Percentiles rank a stretch among this genome's conserved stretches.
These are phyloP conservation scores for Aphidius colemani DNA, from an alignment of 2,888 invertebrate genomes.

Conservation along the genomic window DNA sequence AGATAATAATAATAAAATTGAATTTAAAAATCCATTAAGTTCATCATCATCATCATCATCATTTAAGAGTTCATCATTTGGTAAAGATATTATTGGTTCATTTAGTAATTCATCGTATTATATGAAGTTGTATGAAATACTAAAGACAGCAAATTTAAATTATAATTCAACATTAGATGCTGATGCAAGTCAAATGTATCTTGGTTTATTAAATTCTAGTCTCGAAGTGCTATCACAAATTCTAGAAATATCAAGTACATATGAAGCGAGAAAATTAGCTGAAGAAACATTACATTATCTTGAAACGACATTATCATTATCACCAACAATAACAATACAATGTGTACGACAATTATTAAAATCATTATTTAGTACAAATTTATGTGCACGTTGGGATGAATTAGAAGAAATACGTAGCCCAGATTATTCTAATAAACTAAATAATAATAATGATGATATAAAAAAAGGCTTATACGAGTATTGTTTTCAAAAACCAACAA, in stretches of 20 bases:
- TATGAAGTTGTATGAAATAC: constrained; percentile 79
- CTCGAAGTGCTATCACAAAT: constrained; percentile 72
- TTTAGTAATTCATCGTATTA: constrained; percentile 79
- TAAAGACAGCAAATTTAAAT: constrained; percentile 83
- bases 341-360: constrained; percentile 79
- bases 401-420: constrained; percentile 39
- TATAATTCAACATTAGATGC: constrained; percentile 85
- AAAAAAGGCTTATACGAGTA: constrained; percentile 47
- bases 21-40: constrained; percentile 40
- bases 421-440: constrained; percentile 9
- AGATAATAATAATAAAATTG: constrained; percentile 48
- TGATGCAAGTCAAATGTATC: constrained; percentile 76
- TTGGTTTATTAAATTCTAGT: constrained; percentile 68
- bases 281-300: constrained; percentile 82
- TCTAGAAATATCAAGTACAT: constrained; percentile 71
- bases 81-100: constrained; percentile 64
- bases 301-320: constrained; percentile 71
- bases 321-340: constrained; percentile 72
- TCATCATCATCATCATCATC: constrained; percentile 36
- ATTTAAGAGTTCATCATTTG: constrained; percentile 29
- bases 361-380: constrained; percentile 78
- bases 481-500: constrained; percentile 52
- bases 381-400: constrained; percentile 62
- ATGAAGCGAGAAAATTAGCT: constrained; percentile 74
- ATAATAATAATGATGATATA: constrained; percentile 29